Conservation (phyloP, 2,888 invertebrate genomes). For the Macrophya annulata region DNA sequence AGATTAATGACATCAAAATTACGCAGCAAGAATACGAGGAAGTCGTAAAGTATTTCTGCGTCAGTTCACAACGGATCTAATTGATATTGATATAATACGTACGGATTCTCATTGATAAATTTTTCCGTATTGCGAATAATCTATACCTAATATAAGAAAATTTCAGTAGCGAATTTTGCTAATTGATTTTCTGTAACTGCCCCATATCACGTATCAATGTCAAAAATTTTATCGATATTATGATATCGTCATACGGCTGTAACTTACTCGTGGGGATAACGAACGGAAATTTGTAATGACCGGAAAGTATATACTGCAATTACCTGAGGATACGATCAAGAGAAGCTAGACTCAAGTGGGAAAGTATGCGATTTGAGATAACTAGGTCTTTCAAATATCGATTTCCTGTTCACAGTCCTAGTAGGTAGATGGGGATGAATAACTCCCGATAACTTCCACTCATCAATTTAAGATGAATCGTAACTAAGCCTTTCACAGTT, state of each 20-base stretch:
- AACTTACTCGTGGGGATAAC: neutral
- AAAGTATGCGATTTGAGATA: conserved; percentile 1
- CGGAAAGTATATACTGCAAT: neutral
- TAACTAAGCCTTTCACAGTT: conserved; percentile 1
- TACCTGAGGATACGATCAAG: neutral
- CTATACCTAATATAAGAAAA: neutral
- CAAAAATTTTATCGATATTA: neutral
- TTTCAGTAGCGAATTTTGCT: neutral
- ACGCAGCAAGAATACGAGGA: neutral
- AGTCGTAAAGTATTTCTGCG: conserved; percentile 1
- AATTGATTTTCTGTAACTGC: neutral
- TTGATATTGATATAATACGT: neutral
- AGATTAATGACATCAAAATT: neutral
- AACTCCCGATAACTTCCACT: conserved; percentile 13
- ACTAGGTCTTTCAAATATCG: neutral
- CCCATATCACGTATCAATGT: neutral
- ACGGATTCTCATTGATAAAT: neutral
- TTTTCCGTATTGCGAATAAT: neutral
- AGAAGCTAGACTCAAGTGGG: neutral
- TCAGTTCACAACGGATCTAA: neutral
- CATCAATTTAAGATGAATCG: neutral
- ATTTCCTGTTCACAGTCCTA: conserved; percentile 16
- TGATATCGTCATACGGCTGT: neutral
- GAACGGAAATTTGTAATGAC: neutral
- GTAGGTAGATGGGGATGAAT: neutral